Base-by-base conservation (phyloP, 1,140 invertebrate species). In the Bombus fervidus region DNA sequence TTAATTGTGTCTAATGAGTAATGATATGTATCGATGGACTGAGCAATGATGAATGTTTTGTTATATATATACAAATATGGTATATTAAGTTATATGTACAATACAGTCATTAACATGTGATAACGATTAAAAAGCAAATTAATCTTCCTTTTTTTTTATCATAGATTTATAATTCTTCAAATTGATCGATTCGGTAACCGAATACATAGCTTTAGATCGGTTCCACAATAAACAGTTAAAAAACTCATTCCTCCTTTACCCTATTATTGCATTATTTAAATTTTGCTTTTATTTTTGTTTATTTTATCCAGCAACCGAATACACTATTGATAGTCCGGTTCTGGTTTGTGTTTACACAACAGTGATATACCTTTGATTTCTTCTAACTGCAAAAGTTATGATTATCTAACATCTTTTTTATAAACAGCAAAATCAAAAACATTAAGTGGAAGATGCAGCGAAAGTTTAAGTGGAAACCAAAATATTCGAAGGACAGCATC, bases 401-500 rank as follows among this genome's bases (percentile, higher is more conserved):
- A 75, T 37, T 47, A 89, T 72, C 34, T n/a, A 68, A 41, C 66
- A 47, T 81, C 74, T 75, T 83, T 85, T 13, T 86, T 86, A 39
- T 76, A 39, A 79, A 28, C 91, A 97, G 96, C 95, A 79, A 97
- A 97, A 95, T 96, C 96, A 91, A 95, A 96, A 93, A 96, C 96
- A 93, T 94, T 95, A 79, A 96, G 94, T 88, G 93, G 93, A 81
- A 93, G 95, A 71, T 94, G 95, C 86, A 95, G 94, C 83, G 93
- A 95, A 83, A 92, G 92, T 86, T 90, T 94, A 69, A 95, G 92
- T 88, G 94, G 95, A 94, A 92, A 93, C 94, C 91, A 96, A 95
- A 96, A 96, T 95, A 97, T 98, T 89, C 95, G 97, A 91, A 96
- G 97, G 80, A 97, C 97, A 87, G 97, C 97, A 73, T 98, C 97